Evolutionary conservation across 2,113 vertebrate genomes (phyloP).

Genomic region (Lepisosteus osseus): DNA sequence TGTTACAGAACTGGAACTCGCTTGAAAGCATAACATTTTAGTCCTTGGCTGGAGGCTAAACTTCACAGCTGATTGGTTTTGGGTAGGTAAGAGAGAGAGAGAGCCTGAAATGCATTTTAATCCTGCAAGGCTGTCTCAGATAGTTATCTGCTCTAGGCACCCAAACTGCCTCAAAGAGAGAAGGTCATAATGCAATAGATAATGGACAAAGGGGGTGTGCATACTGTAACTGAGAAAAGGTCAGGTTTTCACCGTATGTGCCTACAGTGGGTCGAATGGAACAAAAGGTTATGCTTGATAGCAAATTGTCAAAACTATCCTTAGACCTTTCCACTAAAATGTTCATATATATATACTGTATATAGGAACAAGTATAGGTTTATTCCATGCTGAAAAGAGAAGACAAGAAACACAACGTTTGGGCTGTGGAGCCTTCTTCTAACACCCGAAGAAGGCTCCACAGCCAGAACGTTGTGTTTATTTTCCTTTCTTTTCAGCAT

Average conservation of each 20-base stretch:
- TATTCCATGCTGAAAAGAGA: no score
- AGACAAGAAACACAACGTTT: no score
- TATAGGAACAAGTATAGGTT: no score
- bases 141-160: slow-evolving; percentile 44
- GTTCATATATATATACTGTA: no score
- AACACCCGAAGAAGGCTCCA: no score
- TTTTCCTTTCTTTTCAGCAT: no score
- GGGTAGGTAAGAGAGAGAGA: slow-evolving; percentile 6
- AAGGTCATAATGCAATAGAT: slow-evolving; percentile 44
- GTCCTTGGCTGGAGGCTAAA: slow-evolving; percentile 3
- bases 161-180: slow-evolving; percentile 40
- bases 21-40: neutral
- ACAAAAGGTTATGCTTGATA: neutral
- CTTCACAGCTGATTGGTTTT: slow-evolving; percentile 5
- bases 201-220: slow-evolving; percentile 44
- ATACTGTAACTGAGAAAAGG: slow-evolving; percentile 28
- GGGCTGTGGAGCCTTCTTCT: no score
- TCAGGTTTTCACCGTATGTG: slow-evolving; percentile 10
- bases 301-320: neutral
- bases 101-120: slow-evolving; percentile 5
- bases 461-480: no score
- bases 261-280: neutral
- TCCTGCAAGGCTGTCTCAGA: slow-evolving; percentile 31
- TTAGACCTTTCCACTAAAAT: neutral
- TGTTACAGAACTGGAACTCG: slow-evolving; percentile 4